Evolutionary conservation across 2,113 vertebrate genomes (phyloP).

Genomic region (Leucopsar rothschildi): DNA sequence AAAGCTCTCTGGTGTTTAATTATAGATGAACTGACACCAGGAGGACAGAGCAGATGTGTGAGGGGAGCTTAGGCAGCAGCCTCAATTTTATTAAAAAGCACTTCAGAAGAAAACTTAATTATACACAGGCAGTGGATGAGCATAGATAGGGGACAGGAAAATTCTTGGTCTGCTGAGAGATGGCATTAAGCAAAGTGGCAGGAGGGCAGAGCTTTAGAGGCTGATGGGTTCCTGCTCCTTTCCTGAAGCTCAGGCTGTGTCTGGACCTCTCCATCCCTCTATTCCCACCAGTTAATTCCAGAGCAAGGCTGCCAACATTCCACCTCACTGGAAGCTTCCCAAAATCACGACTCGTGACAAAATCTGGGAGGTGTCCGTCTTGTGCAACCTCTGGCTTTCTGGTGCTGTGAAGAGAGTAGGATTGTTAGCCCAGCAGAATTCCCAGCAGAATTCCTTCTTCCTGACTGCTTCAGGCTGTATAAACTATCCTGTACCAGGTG

Average conservation of each 20-base stretch:
- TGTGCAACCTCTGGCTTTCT: not conserved
- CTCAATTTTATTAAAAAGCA: conserved; percentile 19
- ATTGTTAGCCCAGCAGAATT: not conserved
- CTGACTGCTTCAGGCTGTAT: not conserved
- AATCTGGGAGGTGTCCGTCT: not conserved
- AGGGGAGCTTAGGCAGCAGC: not conserved
- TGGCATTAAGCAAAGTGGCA: not conserved
- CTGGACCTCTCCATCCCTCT: not conserved
- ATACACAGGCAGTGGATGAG: not conserved
- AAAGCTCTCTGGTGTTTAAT: conserved; percentile 4
- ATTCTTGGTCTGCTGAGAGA: not conserved
- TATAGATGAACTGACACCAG: conserved; percentile 10
- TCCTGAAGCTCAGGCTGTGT: not conserved
- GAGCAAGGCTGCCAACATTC: not conserved
- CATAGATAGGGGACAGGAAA: not conserved
- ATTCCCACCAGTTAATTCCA: accelerated
- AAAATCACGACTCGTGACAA: not conserved
- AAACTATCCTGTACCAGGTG: not conserved
- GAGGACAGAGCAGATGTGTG: not conserved
- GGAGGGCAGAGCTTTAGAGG: not conserved
- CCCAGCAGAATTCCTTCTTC: not conserved
- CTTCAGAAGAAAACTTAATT: not conserved
- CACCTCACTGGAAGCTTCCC: not conserved
- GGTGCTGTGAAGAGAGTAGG: not conserved
- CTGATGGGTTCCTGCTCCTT: not conserved